Evolutionary conservation across 2,113 vertebrate genomes (phyloP).

Genomic region (Mionectes macconnelli): DNA sequence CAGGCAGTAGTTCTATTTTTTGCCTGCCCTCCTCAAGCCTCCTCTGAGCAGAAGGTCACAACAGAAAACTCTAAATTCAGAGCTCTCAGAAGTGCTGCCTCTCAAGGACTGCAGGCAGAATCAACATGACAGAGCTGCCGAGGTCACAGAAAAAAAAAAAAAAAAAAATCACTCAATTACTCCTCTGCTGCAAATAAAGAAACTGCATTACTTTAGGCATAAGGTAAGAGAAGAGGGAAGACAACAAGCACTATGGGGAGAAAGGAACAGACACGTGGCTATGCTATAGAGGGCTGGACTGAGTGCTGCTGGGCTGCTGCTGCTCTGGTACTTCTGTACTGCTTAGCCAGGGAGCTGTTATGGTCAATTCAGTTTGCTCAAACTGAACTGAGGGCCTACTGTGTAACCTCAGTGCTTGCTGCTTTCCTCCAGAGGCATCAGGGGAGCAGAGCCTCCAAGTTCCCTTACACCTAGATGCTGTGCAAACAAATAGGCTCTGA

Average conservation of each 20-base stretch:
- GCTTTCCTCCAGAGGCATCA: not conserved
- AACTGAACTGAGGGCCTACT: not conserved
- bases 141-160: not conserved
- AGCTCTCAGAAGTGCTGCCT: not conserved
- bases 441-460: not conserved
- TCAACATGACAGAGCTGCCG: not conserved
- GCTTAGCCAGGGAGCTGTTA: not conserved
- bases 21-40: not conserved
- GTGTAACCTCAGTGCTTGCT: not conserved
- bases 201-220: not conserved
- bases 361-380: not conserved
- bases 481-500: not conserved
- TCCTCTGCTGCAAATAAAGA: not conserved
- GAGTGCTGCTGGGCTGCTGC: not conserved
- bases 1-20: not conserved
- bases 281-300: not conserved
- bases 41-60: not conserved
- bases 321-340: not conserved
- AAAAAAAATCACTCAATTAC: not conserved
- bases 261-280: not conserved
- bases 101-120: not conserved
- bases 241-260: not conserved
- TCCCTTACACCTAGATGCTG: not conserved
- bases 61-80: not conserved
- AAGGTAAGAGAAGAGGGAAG: not conserved